Percentiles rank a stretch among this genome's conserved stretches.
Conservation (phyloP, 2,888 invertebrate genomes). For the Rambutsinella grinnellia region DNA sequence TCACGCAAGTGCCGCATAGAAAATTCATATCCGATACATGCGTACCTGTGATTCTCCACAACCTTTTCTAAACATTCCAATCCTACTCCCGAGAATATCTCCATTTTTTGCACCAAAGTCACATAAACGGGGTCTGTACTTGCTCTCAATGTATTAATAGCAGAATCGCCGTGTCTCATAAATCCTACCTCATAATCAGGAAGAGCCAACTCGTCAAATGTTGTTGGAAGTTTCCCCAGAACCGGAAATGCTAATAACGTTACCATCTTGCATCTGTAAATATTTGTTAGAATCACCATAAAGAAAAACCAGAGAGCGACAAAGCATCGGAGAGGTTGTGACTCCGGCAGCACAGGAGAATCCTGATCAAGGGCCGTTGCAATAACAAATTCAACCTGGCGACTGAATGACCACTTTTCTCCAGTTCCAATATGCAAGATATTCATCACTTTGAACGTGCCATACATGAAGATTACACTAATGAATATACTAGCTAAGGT, state of each 20-base stretch:
- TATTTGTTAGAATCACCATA: conserved; percentile 50
- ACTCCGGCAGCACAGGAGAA: conserved; percentile 28
- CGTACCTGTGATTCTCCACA: conserved; percentile 26
- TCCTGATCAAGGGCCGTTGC: conserved; percentile 54
- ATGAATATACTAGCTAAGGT: conserved; percentile 24
- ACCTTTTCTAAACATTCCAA: conserved; percentile 58
- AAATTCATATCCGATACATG: conserved; percentile 56
- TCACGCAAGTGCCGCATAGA: conserved; percentile 40
- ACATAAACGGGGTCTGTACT: conserved; percentile 54
- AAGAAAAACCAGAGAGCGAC: conserved; percentile 49
- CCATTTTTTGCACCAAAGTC: conserved; percentile 52
- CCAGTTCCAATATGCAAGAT: conserved; percentile 7
- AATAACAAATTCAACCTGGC: conserved; percentile 40
- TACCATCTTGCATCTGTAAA: conserved; percentile 51
- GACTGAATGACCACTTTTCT: conserved; percentile 28
- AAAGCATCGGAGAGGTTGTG: conserved; percentile 32
- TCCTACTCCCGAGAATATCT: conserved; percentile 47
- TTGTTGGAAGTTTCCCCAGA: conserved; percentile 30
- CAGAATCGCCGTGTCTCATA: conserved; percentile 58
- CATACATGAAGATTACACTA: conserved; percentile 27
- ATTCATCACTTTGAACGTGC: conserved; percentile 32
- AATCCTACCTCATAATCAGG: conserved; percentile 46
- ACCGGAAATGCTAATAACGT: conserved; percentile 53
- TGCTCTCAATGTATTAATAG: conserved; percentile 45
- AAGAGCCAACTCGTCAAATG: conserved; percentile 51